Percentiles rank a stretch among this genome's conserved stretches.
Conservation (phyloP, 2,888 invertebrate genomes). For the Agonopterix alstromeriana region DNA sequence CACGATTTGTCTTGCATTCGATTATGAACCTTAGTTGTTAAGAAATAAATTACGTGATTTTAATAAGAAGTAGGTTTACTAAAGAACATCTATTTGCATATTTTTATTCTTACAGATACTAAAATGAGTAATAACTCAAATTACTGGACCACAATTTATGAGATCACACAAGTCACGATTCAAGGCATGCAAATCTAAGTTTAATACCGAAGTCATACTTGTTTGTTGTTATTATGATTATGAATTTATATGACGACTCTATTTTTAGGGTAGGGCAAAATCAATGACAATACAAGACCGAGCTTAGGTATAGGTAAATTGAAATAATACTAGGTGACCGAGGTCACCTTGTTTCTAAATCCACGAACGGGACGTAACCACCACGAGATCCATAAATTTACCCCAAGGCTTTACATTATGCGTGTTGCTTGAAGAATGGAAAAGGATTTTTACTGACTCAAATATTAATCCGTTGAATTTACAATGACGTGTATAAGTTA, state of each 20-base stretch:
- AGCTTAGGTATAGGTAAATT: neutral
- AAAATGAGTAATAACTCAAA: conserved; percentile 7
- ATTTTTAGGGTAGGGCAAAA: no score
- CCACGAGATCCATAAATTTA: conserved; percentile 6
- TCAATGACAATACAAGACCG: no score
- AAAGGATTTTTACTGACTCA: neutral
- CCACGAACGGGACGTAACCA: conserved; percentile 6
- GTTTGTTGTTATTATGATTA: conserved; percentile 7
- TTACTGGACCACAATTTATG: conserved; percentile 12
- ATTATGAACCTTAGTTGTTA: no score
- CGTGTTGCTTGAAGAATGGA: conserved; percentile 2
- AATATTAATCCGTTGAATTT: neutral
- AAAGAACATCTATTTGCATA: no score
- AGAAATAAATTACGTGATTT: no score
- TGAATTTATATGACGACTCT: neutral
- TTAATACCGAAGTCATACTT: conserved; percentile 5
- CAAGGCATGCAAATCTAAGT: conserved; percentile 15
- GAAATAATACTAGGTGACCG: conserved; percentile 4
- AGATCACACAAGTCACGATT: conserved; percentile 19
- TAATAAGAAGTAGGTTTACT: no score
- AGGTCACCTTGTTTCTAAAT: conserved; percentile 7
- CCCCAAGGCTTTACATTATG: conserved; percentile 7
- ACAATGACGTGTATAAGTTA: neutral
- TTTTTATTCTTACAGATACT: neutral
- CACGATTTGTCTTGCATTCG: no score